A percentile compares a stretch with the other conserved stretches of the same genome.
These are phyloP conservation scores for Macrophya alboannulata DNA, from an alignment of 2,888 invertebrate genomes.

Conservation along the genomic window DNA sequence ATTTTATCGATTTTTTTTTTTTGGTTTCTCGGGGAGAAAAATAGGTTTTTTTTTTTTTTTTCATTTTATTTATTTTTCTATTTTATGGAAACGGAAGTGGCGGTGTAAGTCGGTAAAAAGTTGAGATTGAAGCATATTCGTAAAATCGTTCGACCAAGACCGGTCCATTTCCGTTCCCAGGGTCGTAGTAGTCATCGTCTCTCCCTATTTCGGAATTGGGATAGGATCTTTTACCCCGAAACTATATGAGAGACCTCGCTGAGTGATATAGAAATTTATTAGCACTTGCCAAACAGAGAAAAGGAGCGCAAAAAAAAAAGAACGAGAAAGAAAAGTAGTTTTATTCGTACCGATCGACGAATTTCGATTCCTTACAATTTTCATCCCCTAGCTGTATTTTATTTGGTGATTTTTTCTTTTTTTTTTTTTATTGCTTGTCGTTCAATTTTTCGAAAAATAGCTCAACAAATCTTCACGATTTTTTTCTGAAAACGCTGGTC, in stretches of 20 bases:
- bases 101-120: conserved; percentile 35
- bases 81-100: conserved; percentile 48
- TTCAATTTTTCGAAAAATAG: conserved; percentile 1
- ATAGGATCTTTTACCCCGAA: conserved; percentile 48
- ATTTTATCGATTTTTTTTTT: background rate
- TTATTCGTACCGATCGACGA: conserved; percentile 74
- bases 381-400: conserved; percentile 1
- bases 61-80: conserved; percentile 1
- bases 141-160: conserved; percentile 77
- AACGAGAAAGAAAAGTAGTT: conserved; percentile 63
- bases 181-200: background rate
- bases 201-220: conserved; percentile 23
- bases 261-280: conserved; percentile 74
- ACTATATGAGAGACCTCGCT: conserved; percentile 58
- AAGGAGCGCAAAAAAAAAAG: background rate
- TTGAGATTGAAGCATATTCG: conserved; percentile 75
- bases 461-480: background rate
- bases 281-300: conserved; percentile 72
- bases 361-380: background rate
- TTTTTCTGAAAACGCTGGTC: background rate
- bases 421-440: conserved; percentile 50
- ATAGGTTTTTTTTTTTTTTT: background rate
- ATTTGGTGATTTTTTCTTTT: background rate
- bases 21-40: background rate
- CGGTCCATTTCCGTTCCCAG: conserved; percentile 74